phyloP scores from a whole-genome alignment of 2,888 invertebrate genomes.

The Nemotelus nigrinus region DNA sequence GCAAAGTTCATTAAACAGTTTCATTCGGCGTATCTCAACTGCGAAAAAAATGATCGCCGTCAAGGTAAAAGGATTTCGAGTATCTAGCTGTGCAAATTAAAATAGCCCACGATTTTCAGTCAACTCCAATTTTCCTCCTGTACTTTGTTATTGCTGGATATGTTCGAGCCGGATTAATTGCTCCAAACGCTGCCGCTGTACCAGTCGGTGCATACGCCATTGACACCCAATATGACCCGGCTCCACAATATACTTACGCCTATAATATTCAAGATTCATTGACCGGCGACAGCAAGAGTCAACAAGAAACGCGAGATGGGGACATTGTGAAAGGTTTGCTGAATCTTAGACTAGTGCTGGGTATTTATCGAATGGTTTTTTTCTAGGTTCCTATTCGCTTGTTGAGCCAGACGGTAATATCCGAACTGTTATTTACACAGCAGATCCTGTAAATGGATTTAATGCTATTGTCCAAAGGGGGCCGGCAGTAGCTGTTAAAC shows the following conservation, averaged over 20 bases:
- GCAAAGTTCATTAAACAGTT: constrained; percentile 22
- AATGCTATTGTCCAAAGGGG: constrained; percentile 74
- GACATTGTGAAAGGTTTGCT: constrained; percentile 68
- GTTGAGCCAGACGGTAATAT: constrained; percentile 71
- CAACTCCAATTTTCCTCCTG: constrained; percentile 9
- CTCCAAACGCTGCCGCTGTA: constrained; percentile 48
- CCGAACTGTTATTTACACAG: constrained; percentile 70
- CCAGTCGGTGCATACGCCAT: constrained; percentile 54
- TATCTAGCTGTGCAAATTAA: background rate
- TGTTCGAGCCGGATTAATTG: constrained; percentile 28
- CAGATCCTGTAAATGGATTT: constrained; percentile 71
- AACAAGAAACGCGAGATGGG: constrained; percentile 69
- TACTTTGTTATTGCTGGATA: background rate
- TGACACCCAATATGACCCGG: constrained; percentile 54
- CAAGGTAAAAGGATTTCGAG: constrained; percentile 6
- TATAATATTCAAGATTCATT: constrained; percentile 75
- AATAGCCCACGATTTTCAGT: background rate
- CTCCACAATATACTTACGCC: constrained; percentile 74
- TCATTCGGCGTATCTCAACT: background rate
- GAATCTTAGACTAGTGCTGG: background rate
- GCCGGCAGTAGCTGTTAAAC: constrained; percentile 57
- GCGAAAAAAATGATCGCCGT: constrained; percentile 7
- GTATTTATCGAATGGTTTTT: background rate
- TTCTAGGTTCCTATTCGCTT: constrained; percentile 69
- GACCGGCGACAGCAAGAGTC: constrained; percentile 70